Evolutionary conservation across 2,888 invertebrate genomes (phyloP).

Genomic region (Tetheella fluctuosa): DNA sequence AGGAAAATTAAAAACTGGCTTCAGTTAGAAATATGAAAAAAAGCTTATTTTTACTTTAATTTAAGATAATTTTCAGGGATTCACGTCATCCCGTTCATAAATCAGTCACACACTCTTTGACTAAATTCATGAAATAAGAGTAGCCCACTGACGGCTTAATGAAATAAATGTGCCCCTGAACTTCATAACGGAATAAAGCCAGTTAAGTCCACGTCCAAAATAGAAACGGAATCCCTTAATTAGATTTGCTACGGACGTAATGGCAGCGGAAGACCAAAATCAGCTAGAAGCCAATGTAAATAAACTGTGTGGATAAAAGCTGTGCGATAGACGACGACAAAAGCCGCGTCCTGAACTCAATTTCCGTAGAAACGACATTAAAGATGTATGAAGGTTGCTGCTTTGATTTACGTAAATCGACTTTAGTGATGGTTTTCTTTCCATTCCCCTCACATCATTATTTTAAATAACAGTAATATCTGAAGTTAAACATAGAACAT

Average conservation of each 20-base stretch:
- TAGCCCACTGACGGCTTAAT: conserved; percentile 19
- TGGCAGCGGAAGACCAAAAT: not conserved
- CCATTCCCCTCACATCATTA: not conserved
- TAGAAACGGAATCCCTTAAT: conserved; percentile 38
- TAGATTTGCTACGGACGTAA: conserved; percentile 34
- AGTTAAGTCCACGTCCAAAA: conserved; percentile 26
- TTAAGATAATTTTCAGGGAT: not conserved
- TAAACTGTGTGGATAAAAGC: conserved; percentile 11
- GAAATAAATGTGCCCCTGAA: conserved; percentile 29
- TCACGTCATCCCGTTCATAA: not conserved
- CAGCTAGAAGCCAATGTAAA: conserved; percentile 8
- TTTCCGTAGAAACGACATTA: not conserved
- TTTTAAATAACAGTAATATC: not conserved
- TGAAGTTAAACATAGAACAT: too few relatives aligned
- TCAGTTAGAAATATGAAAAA: not conserved
- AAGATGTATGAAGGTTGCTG: not conserved
- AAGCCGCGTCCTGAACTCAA: not conserved
- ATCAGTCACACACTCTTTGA: not conserved
- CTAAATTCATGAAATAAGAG: not conserved
- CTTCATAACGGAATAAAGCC: conserved; percentile 30
- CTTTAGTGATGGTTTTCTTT: not conserved
- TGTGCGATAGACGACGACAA: conserved; percentile 20
- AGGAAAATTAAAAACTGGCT: not conserved
- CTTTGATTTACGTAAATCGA: conserved; percentile 5
- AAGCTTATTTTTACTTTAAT: too few relatives aligned